Conservation (phyloP, 2,888 invertebrate genomes). For the Oxystoma pomonae region DNA sequence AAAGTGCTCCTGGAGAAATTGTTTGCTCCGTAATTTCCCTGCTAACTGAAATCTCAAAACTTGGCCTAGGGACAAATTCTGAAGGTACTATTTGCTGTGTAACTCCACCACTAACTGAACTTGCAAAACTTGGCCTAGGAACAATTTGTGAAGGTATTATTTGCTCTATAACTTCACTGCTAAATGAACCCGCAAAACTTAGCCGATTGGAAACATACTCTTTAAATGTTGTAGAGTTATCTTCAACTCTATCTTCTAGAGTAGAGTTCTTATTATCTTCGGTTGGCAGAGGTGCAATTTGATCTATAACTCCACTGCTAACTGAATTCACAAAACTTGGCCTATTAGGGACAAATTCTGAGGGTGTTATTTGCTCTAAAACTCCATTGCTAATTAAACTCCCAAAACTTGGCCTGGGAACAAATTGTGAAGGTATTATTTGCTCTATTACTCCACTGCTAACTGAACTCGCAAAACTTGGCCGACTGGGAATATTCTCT, state of each 20-base stretch:
- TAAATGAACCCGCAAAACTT: neutral
- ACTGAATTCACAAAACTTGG: neutral
- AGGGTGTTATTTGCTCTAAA: slow-evolving; percentile 3
- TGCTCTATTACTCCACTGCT: slow-evolving; percentile 1
- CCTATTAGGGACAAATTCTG: neutral
- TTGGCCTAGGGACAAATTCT: neutral
- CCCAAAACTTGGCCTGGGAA: slow-evolving; percentile 14
- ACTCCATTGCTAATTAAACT: slow-evolving; percentile 7
- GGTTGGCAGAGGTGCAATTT: neutral
- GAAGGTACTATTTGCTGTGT: too few species aligned
- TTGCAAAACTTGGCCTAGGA: neutral
- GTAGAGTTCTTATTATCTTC: neutral
- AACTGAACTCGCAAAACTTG: slow-evolving; percentile 12
- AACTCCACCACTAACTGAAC: neutral
- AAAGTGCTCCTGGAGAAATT: too few species aligned
- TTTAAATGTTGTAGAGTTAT: slow-evolving; percentile 7
- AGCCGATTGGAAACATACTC: neutral
- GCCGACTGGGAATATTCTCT: neutral
- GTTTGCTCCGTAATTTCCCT: too few species aligned
- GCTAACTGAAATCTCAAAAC: neutral
- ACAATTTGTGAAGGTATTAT: slow-evolving; percentile 21
- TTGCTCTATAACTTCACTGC: slow-evolving; percentile 10
- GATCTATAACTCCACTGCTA: neutral
- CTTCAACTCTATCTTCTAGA: slow-evolving; percentile 9
- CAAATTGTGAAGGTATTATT: slow-evolving; percentile 15